phyloP scores from a whole-genome alignment of 2,797 vertebrate species.

The Scomberomorus guttatus region DNA sequence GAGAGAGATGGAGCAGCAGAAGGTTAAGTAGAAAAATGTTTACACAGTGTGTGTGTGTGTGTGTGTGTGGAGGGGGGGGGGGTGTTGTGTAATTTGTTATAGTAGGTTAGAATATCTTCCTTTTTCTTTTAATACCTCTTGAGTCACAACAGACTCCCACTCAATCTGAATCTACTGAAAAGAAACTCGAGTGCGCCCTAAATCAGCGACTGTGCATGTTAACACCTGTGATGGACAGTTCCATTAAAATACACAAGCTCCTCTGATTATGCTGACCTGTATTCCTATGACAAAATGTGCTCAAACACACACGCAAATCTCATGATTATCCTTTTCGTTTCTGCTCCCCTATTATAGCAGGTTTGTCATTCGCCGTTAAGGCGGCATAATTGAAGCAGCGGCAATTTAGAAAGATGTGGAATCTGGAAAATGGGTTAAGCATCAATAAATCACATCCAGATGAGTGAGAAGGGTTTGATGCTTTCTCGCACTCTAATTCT shows the following conservation, averaged over 20 bases:
- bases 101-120: conserved; percentile 44
- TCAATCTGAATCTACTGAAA: conserved; percentile 19
- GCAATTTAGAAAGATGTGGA: conserved; percentile 62
- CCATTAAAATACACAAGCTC: conserved; percentile 29
- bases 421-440: conserved; percentile 74
- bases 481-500: conserved; percentile 72
- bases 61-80: too few relatives aligned
- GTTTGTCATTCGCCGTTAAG: conserved; percentile 55
- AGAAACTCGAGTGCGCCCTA: conserved; percentile 22
- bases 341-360: conserved; percentile 13
- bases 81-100: conserved; percentile 46
- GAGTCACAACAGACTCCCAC: conserved; percentile 55
- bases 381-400: conserved; percentile 47
- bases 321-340: conserved; percentile 28
- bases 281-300: conserved; percentile 32
- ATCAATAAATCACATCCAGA: conserved; percentile 78
- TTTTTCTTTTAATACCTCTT: conserved; percentile 45
- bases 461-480: conserved; percentile 67
- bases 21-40: conserved; percentile 51
- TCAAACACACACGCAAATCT: conserved; percentile 30
- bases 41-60: too few relatives aligned
- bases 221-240: conserved; percentile 48
- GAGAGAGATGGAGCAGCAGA: conserved; percentile 21
- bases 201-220: conserved; percentile 42
- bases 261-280: conserved; percentile 41